A percentile compares a stretch with the other conserved stretches of the same genome.
phyloP scores from a whole-genome alignment of 2,113 vertebrate genomes.

The Podiceps cristatus region DNA sequence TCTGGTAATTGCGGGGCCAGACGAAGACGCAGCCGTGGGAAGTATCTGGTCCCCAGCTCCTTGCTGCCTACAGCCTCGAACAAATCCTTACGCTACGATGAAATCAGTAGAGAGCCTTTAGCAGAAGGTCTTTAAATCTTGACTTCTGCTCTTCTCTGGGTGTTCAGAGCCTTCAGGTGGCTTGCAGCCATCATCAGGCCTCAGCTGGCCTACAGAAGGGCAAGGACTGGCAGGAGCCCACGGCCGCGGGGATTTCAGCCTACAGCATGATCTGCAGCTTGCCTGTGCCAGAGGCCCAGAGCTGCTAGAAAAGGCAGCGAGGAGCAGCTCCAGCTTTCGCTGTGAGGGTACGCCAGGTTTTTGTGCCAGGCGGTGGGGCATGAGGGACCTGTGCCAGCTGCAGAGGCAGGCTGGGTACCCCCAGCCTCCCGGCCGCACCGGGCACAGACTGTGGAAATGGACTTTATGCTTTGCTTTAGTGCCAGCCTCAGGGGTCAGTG shows the following conservation, averaged over 20 bases:
- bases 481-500: background rate
- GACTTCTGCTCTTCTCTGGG: background rate
- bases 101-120: background rate
- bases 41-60: background rate
- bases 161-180: background rate
- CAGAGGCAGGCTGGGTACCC: background rate
- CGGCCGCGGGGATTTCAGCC: background rate
- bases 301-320: background rate
- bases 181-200: background rate
- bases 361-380: fast-evolving
- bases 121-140: background rate
- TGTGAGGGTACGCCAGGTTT: fast-evolving
- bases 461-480: background rate
- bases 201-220: background rate
- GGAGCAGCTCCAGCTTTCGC: background rate
- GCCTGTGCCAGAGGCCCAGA: background rate
- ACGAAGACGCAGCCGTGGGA: background rate
- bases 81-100: background rate
- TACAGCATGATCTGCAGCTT: background rate
- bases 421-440: fast-evolving
- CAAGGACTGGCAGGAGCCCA: no score
- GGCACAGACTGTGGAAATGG: background rate
- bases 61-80: background rate
- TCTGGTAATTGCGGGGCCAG: background rate
- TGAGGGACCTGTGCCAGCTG: background rate